These are phyloP conservation scores for Peromyscus maniculatus DNA, from an alignment of 2,113 vertebrate species.

Conservation along the genomic window DNA sequence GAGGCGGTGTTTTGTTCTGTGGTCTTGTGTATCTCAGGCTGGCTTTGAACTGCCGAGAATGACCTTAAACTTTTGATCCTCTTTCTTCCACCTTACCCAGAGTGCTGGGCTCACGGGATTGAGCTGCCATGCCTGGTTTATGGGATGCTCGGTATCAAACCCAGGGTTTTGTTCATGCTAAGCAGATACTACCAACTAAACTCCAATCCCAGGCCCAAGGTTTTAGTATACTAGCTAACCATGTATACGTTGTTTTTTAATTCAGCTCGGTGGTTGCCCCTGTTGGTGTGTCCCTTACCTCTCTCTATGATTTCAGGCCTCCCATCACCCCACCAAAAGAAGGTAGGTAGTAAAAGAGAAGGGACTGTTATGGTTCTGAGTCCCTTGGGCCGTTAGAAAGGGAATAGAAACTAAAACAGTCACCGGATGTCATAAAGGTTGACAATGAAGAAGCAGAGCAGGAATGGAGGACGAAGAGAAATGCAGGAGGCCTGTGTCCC, in stretches of 20 bases:
- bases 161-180: neutral
- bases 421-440: constrained; percentile 50
- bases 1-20: neutral
- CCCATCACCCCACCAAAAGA: constrained; percentile 61
- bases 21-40: neutral
- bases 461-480: constrained; percentile 36
- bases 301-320: constrained; percentile 62
- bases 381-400: constrained; percentile 61
- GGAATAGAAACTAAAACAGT: constrained; percentile 76
- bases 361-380: constrained; percentile 49
- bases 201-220: neutral
- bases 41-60: neutral
- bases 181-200: neutral
- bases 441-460: constrained; percentile 57
- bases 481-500: constrained; percentile 2
- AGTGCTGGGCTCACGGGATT: neutral
- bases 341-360: constrained; percentile 58
- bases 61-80: neutral
- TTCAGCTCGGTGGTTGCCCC: constrained; percentile 75
- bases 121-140: neutral
- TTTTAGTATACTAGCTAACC: constrained; percentile 37
- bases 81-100: neutral
- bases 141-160: neutral
- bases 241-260: constrained; percentile 3
- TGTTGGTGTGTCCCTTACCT: constrained; percentile 72